Percentiles rank a stretch among this genome's conserved stretches.
These are phyloP conservation scores for Drosophila bocqueti DNA, from an alignment of 1,140 invertebrate genomes.

Conservation along the genomic window DNA sequence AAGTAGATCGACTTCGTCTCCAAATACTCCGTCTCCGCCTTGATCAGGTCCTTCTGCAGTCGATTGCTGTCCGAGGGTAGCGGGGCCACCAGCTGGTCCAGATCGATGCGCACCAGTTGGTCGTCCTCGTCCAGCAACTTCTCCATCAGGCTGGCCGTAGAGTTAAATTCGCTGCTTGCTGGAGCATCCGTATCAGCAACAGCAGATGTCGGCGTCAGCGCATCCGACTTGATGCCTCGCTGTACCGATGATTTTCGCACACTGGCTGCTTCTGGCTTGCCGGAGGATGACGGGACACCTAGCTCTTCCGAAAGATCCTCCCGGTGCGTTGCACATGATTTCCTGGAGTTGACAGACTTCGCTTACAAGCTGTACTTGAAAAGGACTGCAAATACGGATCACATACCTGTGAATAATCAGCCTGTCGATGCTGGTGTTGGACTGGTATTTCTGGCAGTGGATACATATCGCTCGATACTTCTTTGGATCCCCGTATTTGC, in stretches of 20 bases:
- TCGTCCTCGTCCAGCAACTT: conserved; percentile 43
- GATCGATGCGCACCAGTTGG: conserved; percentile 27
- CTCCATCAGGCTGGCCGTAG: conserved; percentile 19
- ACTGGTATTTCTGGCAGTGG: conserved; percentile 40
- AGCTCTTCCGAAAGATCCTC: conserved; percentile 42
- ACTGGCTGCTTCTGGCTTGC: neutral
- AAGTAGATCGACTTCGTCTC: conserved; percentile 47
- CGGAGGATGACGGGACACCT: neutral
- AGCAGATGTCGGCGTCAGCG: neutral
- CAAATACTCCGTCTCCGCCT: conserved; percentile 49
- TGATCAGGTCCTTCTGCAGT: conserved; percentile 46
- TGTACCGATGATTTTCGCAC: neutral
- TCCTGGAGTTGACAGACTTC: conserved; percentile 10
- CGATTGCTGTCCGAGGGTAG: conserved; percentile 30
- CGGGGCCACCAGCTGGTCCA: conserved; percentile 25
- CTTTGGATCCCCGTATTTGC: conserved; percentile 14
- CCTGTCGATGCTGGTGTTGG: conserved; percentile 48
- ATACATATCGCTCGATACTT: conserved; percentile 39
- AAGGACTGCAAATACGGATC: neutral
- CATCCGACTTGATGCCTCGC: too few species aligned
- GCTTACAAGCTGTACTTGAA: neutral
- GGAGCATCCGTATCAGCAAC: neutral
- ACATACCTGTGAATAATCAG: conserved; percentile 47
- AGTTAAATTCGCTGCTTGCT: neutral
- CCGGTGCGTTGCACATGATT: conserved; percentile 21